Evolutionary conservation across 1,140 invertebrate genomes (phyloP).

Genomic region (Brachionus rubens): DNA sequence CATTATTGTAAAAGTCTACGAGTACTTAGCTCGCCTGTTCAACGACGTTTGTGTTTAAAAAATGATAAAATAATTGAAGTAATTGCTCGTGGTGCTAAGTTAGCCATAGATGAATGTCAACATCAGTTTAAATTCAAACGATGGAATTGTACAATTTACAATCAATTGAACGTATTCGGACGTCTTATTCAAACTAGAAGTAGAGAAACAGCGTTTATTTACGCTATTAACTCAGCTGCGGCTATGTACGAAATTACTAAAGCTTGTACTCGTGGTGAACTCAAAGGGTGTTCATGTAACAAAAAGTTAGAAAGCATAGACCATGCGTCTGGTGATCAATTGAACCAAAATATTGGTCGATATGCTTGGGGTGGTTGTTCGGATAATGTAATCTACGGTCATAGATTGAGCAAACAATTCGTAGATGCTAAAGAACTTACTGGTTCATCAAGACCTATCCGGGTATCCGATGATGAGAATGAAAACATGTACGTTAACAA

Average conservation of each 20-base stretch:
- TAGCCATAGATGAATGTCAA: slow-evolving; percentile 43
- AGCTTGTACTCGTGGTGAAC: slow-evolving; percentile 67
- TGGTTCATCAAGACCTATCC: slow-evolving; percentile 50
- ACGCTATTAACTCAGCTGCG: slow-evolving; percentile 68
- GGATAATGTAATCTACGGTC: slow-evolving; percentile 61
- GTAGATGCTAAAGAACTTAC: slow-evolving; percentile 48
- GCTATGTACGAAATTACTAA: slow-evolving; percentile 69
- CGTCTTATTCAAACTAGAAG: slow-evolving; percentile 55
- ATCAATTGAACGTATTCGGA: slow-evolving; percentile 23
- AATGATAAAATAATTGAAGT: slow-evolving; percentile 31
- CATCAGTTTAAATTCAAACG: slow-evolving; percentile 41
- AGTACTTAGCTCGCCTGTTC: slow-evolving; percentile 17
- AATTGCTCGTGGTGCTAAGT: background rate
- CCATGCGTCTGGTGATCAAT: slow-evolving; percentile 8
- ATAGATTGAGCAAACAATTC: slow-evolving; percentile 47
- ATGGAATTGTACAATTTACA: slow-evolving; percentile 45
- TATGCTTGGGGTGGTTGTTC: slow-evolving; percentile 71
- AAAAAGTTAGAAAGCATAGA: slow-evolving; percentile 57
- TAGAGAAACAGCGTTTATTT: slow-evolving; percentile 69
- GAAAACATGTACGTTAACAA: slow-evolving; percentile 3
- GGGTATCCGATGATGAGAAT: background rate
- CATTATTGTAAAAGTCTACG: slow-evolving; percentile 5
- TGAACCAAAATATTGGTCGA: slow-evolving; percentile 58
- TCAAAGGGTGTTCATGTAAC: slow-evolving; percentile 68
- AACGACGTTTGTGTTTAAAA: slow-evolving; percentile 11